Percentiles rank a stretch among this genome's conserved stretches.
Evolutionary conservation across 2,888 invertebrate genomes (phyloP).

Genomic region (Cancer borealis): DNA sequence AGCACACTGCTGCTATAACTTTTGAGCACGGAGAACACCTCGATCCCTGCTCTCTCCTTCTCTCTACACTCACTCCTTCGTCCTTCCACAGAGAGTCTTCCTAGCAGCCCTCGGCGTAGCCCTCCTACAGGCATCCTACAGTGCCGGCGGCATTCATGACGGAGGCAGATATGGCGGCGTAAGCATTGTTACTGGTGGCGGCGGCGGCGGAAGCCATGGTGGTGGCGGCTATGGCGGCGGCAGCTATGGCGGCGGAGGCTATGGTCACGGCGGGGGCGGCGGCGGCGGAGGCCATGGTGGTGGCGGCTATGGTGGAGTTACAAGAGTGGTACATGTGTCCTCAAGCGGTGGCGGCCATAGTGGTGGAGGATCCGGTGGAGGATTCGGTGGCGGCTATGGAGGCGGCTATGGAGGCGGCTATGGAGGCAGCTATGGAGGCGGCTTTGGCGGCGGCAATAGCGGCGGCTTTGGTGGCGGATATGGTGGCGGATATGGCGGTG

Average conservation of each 20-base stretch:
- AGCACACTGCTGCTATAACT: neutral
- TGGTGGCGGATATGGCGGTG: neutral
- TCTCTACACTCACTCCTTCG: neutral
- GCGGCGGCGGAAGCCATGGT: neutral
- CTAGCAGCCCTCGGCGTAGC: neutral
- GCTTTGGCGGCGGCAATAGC: no score
- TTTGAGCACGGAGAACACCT: neutral
- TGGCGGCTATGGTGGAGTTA: neutral
- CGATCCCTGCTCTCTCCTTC: neutral
- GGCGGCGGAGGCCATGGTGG: neutral
- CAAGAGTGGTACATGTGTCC: no score
- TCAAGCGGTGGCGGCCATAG: neutral
- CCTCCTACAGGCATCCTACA: neutral
- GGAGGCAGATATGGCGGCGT: neutral
- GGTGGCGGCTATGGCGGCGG: neutral
- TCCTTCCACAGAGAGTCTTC: constrained; percentile 4
- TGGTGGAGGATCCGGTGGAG: neutral
- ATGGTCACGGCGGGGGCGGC: no score
- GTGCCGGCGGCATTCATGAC: neutral
- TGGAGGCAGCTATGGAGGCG: neutral
- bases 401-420: neutral
- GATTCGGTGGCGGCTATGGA: neutral
- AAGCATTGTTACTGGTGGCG: neutral
- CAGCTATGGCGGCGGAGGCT: neutral
- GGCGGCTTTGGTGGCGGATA: neutral